Conservation (phyloP, 2,113 vertebrate genomes). For the Gavialis gangeticus region DNA sequence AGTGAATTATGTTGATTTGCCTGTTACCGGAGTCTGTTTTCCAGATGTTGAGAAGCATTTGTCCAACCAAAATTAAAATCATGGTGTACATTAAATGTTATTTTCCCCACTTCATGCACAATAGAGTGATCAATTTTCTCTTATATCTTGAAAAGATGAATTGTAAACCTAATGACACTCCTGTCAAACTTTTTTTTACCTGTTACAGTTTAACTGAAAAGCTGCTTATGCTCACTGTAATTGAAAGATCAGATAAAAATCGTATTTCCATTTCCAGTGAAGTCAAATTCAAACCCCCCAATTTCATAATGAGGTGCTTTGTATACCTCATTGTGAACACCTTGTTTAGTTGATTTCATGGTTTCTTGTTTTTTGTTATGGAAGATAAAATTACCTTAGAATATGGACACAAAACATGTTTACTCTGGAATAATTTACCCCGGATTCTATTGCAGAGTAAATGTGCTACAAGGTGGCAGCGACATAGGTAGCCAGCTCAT, state of each 20-base stretch:
- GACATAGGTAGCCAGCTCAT: no score
- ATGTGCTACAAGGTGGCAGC: no score
- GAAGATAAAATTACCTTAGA: neutral
- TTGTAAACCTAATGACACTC: neutral
- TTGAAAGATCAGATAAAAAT: neutral
- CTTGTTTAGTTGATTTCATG: neutral
- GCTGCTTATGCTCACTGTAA: neutral
- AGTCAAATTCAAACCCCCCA: neutral
- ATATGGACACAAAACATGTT: neutral
- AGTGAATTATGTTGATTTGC: neutral
- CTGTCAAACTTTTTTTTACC: neutral
- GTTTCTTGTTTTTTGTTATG: neutral
- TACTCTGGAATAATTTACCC: no score
- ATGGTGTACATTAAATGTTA: neutral
- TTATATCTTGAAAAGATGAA: neutral
- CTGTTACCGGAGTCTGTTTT: neutral
- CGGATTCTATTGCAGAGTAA: no score
- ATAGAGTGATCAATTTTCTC: neutral
- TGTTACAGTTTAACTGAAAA: neutral
- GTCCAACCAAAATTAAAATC: neutral
- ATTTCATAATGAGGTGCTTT: neutral
- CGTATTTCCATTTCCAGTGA: neutral
- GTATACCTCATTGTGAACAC: neutral
- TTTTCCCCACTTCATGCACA: neutral
- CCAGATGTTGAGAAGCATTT: neutral